phyloP scores from a whole-genome alignment of 2,888 invertebrate genomes.

The Nomada ferruginata region DNA sequence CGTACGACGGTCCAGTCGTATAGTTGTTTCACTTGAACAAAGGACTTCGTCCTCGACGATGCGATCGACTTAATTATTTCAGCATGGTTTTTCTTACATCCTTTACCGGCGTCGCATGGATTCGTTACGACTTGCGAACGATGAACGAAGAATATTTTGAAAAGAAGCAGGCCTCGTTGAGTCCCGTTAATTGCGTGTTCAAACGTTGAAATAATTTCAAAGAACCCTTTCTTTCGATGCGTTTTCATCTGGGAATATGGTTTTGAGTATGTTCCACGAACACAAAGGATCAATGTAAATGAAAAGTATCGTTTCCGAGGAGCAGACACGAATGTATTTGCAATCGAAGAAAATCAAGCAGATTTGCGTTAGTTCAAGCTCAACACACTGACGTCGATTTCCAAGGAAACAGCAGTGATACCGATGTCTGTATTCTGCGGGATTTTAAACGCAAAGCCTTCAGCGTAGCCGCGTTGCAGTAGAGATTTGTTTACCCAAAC shows the following conservation, averaged over 20 bases:
- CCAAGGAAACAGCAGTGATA: background rate
- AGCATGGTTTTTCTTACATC: background rate
- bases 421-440: background rate
- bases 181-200: no score
- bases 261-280: background rate
- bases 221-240: no score
- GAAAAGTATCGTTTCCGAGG: background rate
- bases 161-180: background rate
- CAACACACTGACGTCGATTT: background rate
- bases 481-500: constrained; percentile 51
- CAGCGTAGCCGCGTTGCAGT: background rate
- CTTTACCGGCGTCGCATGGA: background rate
- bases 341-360: background rate
- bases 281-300: background rate
- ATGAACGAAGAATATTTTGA: background rate
- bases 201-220: no score
- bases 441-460: constrained; percentile 10
- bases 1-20: background rate
- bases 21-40: constrained; percentile 1
- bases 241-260: background rate
- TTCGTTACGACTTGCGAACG: background rate
- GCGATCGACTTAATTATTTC: constrained; percentile 10
- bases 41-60: constrained; percentile 29
- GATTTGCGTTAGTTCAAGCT: background rate
- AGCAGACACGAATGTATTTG: background rate